Base-by-base conservation (phyloP, 2,797 vertebrate species). In the Phyllotis vaccarum region DNA sequence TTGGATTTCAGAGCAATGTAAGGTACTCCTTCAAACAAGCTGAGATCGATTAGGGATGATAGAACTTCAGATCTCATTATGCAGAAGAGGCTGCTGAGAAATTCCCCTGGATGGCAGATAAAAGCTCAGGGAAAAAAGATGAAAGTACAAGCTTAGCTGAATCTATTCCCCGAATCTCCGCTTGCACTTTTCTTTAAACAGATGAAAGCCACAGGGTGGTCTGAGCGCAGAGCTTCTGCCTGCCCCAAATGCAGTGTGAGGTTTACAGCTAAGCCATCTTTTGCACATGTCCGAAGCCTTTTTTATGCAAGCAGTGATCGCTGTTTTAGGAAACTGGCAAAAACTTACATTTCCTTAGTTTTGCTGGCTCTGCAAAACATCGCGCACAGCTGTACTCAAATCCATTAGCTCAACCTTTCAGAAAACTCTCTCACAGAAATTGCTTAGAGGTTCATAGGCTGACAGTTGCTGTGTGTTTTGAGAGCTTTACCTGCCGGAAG, bases 11-110 rank as follows among this genome's bases (percentile, higher is more conserved):
- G 58, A 76, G 92, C 75, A 89, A 79, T 85, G 74, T 34, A 64
- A 16, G 16, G n/a, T 82, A 76, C 27, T 86, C 60, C 60, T 96
- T 96, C 86, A 93, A 94, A 97, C 88, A 96, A 86, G 56, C 19
- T 94, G 86, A 90, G 83, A 94, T 96, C 3, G 5, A 96, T 97
- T 92, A 82, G 62, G 24, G 76, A 72, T 96, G 97, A 97, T 96
- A 97, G 90, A 70, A 90, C 81, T 97, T 97, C 95, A 96, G 90
- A 79, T 95, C 92, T 40, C 92, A 95, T 97, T 97, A 97, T 96
- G 91, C 82, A 95, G 83, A 94, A 95, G 87, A 95, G 70, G 6
- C 72, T 96, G 64, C 76, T 90, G 94, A 94, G 92, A 96, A 96
- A 85, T 89, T 96, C 76, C 87, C 79, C 64, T 75, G 75, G 83